Base-by-base conservation (phyloP, 2,888 invertebrate species). In the Drosophila nr. fundita region DNA sequence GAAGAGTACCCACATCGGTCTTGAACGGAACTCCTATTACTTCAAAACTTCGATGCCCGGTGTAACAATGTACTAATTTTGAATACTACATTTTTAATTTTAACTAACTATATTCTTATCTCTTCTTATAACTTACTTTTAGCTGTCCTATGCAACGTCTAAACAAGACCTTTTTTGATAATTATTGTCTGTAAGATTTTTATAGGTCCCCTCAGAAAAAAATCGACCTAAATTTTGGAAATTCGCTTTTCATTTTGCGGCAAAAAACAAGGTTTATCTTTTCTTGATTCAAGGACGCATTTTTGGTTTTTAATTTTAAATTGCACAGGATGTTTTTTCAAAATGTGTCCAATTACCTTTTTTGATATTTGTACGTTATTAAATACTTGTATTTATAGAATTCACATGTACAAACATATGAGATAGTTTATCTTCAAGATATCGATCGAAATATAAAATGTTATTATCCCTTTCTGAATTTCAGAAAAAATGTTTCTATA, bases 1-100 rank as follows among this genome's bases (percentile, higher is more conserved):
- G 0, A 92, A 92, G 64, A 93, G 92, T 69, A 92, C 92, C 0
- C 92, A 92, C 8, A 87, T 93, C 21, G 89, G 93, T 15, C 75
- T 93, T 4, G 93, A 93, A 67, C 90, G 91, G 18, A 92, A 93
- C 71, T 91, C 89, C 24, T 90, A 92, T 66, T 91, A 89, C 74
- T 93, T 92, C 92, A 93, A 92, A 67, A 92, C 91, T 18, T 89
- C 92, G 0, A 69, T 92, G 42, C 91, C 93, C 2, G 90, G 91
- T 61, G 59, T 90, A 30, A 93, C 93, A 6, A 80, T 93, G 67
- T 93, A 45, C 1, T 15, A 15, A 66, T 21, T 36, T 10, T 13
- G 18, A 11, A 27, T 18, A 27, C 54, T 8, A n/a, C 1, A 38
- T 18, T 13, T 24, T 7, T 8, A 13, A 24, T 0, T 11, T 24